Base-by-base conservation (phyloP, 2,888 invertebrate species). In the Apocheima hispidaria region DNA sequence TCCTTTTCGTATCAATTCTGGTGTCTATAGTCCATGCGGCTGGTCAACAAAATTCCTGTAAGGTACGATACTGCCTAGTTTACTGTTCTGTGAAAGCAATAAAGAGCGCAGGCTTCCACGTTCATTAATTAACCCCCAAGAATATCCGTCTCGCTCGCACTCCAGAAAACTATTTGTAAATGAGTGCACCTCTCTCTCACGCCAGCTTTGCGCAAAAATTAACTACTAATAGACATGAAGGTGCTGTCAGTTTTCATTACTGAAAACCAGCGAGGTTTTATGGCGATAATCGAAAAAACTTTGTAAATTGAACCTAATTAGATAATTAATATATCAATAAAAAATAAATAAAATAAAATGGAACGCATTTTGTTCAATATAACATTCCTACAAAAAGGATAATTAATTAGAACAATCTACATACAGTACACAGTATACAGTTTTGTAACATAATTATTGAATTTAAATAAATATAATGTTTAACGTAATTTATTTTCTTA, bases 181-280 rank as follows among this genome's bases (percentile, higher is more conserved):
- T 93, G 92, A 93, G 89, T 78, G 71, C 64, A 74, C 81, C 73
- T 92, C 93, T 88, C 90, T 65, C 82, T 93, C 86, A 59, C 87
- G 77, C 92, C 71, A 86, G 91, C 92, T 92, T 93, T 93, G 93
- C 93, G 93, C 93, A 93, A 93, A 93, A 93, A 93, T 93, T 93
- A 93, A 93, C 91, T 87, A 89, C 91, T 89, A 88, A 88, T 61
- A 61, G 61, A 41, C 33, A n/a, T 14, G 35, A 28, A 51, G 63
- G 2, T 48, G 16, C 9, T 38, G 46, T 28, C 16, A 20, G 6
- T 35, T 54, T 23, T 40, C 2, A 30, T 63, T 61, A 57, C 51
- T 41, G 9, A 41, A 38, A 38, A 18, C n/a, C n/a, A n/a, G n/a
- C n/a, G n/a, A n/a, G n/a, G n/a, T n/a, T n/a, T n/a, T n/a, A n/a